These are phyloP conservation scores for Gavialis gangeticus DNA, from an alignment of 2,113 vertebrate species.

Conservation along the genomic window DNA sequence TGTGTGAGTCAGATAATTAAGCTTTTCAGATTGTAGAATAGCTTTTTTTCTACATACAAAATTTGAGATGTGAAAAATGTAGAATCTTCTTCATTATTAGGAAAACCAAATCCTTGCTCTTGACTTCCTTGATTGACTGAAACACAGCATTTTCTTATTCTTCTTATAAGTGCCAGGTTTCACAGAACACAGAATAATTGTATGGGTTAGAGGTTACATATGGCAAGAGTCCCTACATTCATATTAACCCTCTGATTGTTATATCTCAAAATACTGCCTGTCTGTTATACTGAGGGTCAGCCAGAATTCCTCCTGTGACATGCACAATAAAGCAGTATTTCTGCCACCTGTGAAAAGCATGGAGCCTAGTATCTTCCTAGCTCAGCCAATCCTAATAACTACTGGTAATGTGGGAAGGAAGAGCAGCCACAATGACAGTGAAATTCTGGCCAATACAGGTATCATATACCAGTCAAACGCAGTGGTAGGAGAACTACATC, in stretches of 20 bases:
- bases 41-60: constrained; percentile 30
- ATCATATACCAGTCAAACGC: too few relatives aligned
- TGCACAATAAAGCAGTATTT: not conserved
- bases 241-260: not conserved
- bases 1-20: not conserved
- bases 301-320: not conserved
- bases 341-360: not conserved
- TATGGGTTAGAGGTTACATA: not conserved
- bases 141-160: not conserved
- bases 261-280: not conserved
- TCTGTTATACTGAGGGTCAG: not conserved
- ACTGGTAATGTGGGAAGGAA: not conserved
- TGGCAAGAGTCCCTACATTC: not conserved
- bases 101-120: not conserved
- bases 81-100: not conserved
- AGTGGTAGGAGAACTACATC: not conserved
- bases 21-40: constrained; percentile 25
- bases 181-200: not conserved
- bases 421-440: not conserved
- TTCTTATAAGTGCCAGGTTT: not conserved
- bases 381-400: not conserved
- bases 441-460: not conserved
- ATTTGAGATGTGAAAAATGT: not conserved
- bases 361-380: not conserved
- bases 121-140: not conserved